Base-by-base conservation (phyloP, 2,113 vertebrate species). In the Nibea albiflora region DNA sequence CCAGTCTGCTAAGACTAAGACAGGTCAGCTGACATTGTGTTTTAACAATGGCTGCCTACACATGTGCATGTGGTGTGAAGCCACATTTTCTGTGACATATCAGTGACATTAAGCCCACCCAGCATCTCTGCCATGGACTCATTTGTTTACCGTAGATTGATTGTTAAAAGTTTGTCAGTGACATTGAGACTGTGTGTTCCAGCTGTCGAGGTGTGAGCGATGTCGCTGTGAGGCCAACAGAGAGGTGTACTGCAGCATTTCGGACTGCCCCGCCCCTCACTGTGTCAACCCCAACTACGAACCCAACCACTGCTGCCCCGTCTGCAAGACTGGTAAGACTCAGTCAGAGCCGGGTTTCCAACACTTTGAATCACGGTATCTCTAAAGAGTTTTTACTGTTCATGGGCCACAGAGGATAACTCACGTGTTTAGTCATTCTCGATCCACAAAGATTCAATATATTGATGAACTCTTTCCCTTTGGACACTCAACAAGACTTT, bases 221-320 rank as follows among this genome's bases (percentile, higher is more conserved):
- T 96, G 95, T 35, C 95, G 95, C 56, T 96, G 95, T 53, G 94
- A 91, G 79, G 85, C 94, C 26, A 95, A 95, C 86, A 86, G 94
- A 58, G 90, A 95, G 74, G 95, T 96, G 53, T 95, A 94, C 87
- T 96, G 95, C 85, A 93, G 90, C 74, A 90, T 96, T n/a, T 92
- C 95, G 0, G 92, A 94, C 56, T 96, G 95, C 61, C 94, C 95
- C 1, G 90, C 93, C 22, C 92, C 94, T 3, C 94, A 95, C 85
- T 96, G 95, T 39, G 95, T 96, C 53, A 90, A 96, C 84, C 95
- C 95, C 69, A 86, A 63, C 52, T 96, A 93, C 6, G 95, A 95
- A 65, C 82, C 94, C 72, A 90, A 94, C 90, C 94, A 94, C 78
- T 96, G 95, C 91, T 96, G 95, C 78, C 95, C 95, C 28, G 81